These are phyloP conservation scores for Deroplatys truncata DNA, from an alignment of 2,888 invertebrate species.

Conservation along the genomic window DNA sequence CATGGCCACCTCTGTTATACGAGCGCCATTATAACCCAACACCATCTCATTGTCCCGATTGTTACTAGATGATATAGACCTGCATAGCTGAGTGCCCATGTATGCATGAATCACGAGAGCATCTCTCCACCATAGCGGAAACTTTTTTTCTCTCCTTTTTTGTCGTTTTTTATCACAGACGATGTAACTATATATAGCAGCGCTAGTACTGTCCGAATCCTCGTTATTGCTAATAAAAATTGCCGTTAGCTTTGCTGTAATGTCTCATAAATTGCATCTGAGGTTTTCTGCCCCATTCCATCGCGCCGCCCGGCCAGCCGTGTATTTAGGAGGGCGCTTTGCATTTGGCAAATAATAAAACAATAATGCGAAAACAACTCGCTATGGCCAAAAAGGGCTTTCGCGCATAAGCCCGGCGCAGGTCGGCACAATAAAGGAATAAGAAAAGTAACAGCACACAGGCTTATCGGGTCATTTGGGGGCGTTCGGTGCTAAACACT, in stretches of 20 bases:
- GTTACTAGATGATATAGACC: constrained; percentile 23
- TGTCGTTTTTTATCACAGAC: neutral
- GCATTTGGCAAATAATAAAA: neutral
- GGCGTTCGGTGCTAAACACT: neutral
- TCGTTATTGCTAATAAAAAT: constrained; percentile 30
- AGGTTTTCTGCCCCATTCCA: neutral
- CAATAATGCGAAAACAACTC: neutral
- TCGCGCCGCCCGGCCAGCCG: neutral
- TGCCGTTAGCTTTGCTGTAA: constrained; percentile 24
- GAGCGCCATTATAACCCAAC: constrained; percentile 20
- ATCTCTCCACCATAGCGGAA: constrained; percentile 12
- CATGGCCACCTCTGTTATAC: constrained; percentile 18
- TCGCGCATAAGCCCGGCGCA: neutral
- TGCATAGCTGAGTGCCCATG: neutral
- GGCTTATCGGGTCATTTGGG: neutral
- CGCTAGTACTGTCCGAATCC: constrained; percentile 14
- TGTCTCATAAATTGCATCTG: constrained; percentile 22
- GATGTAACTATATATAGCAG: neutral
- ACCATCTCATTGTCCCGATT: constrained; percentile 25
- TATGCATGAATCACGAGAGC: constrained; percentile 13
- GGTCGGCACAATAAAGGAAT: neutral
- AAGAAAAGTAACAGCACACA: neutral
- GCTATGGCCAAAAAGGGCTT: neutral
- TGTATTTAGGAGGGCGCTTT: neutral
- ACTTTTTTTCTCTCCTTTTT: neutral